Evolutionary conservation across 1,140 invertebrate genomes (phyloP).

Genomic region (Lepidurus packardi): DNA sequence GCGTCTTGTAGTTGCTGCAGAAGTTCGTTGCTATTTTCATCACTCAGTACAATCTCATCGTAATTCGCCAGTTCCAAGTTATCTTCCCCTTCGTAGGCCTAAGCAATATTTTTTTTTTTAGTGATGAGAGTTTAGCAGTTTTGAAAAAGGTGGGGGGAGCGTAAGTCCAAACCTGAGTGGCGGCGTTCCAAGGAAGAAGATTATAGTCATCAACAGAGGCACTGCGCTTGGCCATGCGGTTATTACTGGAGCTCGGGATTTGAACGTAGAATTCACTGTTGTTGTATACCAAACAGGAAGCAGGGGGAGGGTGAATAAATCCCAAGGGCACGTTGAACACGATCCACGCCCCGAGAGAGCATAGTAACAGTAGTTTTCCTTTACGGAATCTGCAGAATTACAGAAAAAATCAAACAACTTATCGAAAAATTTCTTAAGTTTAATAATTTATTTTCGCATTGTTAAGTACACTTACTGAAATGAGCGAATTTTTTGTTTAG

Average conservation of each 20-base stretch:
- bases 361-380: slow-evolving; percentile 80
- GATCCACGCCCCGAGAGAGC: slow-evolving; percentile 88
- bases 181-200: slow-evolving; percentile 29
- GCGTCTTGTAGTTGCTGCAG: slow-evolving; percentile 43
- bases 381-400: slow-evolving; percentile 62
- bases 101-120: neutral
- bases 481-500: no score
- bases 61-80: slow-evolving; percentile 3
- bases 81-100: neutral
- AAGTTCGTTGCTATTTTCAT: slow-evolving; percentile 12
- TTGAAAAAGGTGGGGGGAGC: neutral
- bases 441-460: no score
- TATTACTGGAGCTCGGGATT: slow-evolving; percentile 32
- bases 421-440: no score
- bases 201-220: slow-evolving; percentile 29
- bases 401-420: neutral
- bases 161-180: neutral
- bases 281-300: slow-evolving; percentile 77
- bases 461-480: no score
- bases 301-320: slow-evolving; percentile 86
- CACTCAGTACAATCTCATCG: neutral
- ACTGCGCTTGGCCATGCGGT: slow-evolving; percentile 34
- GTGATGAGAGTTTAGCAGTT: neutral
- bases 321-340: slow-evolving; percentile 92
- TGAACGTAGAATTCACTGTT: slow-evolving; percentile 51